These are phyloP conservation scores for Nysson spinosus DNA, from an alignment of 2,888 invertebrate genomes.

Conservation along the genomic window DNA sequence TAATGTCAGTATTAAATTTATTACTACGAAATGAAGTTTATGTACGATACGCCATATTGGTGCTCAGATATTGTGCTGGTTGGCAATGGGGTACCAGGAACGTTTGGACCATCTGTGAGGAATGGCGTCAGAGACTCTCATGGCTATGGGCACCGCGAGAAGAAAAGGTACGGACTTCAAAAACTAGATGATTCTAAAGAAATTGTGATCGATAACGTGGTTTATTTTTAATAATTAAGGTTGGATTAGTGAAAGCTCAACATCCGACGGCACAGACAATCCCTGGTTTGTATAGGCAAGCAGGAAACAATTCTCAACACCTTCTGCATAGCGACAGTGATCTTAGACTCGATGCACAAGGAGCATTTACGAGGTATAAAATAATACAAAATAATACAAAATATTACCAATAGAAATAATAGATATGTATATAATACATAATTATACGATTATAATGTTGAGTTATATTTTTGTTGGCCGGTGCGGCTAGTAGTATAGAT, in stretches of 20 bases:
- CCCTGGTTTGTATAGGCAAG: slow-evolving; percentile 72
- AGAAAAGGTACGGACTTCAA: slow-evolving; percentile 66
- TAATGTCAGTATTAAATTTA: background rate
- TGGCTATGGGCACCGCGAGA: slow-evolving; percentile 76
- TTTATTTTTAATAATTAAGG: slow-evolving; percentile 54
- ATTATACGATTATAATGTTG: too few species aligned
- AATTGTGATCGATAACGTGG: background rate
- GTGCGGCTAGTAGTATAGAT: too few species aligned
- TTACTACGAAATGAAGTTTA: background rate
- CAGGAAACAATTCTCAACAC: slow-evolving; percentile 70
- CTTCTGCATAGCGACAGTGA: slow-evolving; percentile 75
- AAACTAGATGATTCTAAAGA: too few species aligned
- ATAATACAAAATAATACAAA: too few species aligned
- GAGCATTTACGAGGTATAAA: slow-evolving; percentile 73
- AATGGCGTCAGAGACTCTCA: slow-evolving; percentile 73
- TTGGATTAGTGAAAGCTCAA: slow-evolving; percentile 75
- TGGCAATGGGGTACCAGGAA: slow-evolving; percentile 73
- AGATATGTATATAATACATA: too few species aligned
- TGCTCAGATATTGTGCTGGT: slow-evolving; percentile 62
- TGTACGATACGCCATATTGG: background rate
- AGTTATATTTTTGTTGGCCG: too few species aligned
- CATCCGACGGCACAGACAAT: slow-evolving; percentile 74
- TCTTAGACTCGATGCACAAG: slow-evolving; percentile 72
- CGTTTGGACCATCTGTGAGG: slow-evolving; percentile 73
- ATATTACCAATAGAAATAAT: too few species aligned